Evolutionary conservation across 2,797 vertebrate species (phyloP).

Genomic region (Sternotherus odoratus): DNA sequence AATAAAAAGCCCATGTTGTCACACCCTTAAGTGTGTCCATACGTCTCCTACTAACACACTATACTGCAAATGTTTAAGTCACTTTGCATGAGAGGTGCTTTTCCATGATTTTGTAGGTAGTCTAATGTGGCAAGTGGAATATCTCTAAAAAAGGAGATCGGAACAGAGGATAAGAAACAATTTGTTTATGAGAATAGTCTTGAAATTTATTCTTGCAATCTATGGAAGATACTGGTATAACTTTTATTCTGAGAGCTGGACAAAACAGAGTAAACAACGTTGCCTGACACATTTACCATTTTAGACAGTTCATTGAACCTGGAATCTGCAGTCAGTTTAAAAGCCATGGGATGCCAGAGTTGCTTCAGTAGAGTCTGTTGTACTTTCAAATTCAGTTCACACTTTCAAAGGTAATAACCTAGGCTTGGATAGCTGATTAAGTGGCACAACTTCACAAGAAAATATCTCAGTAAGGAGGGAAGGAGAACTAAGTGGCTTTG

Average conservation of each 20-base stretch:
- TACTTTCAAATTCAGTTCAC: constrained; percentile 30
- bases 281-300: constrained; percentile 16
- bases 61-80: neutral
- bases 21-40: neutral
- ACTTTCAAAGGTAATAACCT: constrained; percentile 10
- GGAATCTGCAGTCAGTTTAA: constrained; percentile 1
- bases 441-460: neutral
- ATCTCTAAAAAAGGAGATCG: neutral
- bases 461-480: neutral
- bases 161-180: neutral
- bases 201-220: neutral
- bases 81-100: neutral
- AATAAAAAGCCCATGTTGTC: neutral
- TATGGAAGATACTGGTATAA: neutral
- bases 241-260: constrained; percentile 16
- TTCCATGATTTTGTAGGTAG: neutral
- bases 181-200: neutral
- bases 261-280: neutral
- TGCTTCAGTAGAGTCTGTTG: constrained; percentile 29
- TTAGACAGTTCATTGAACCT: neutral
- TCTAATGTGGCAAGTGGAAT: neutral
- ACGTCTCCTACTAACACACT: neutral
- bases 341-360: neutral
- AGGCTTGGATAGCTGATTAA: neutral
- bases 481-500: neutral